These are phyloP conservation scores for Zalophus californianus DNA, from an alignment of 2,797 vertebrate genomes.

Conservation along the genomic window DNA sequence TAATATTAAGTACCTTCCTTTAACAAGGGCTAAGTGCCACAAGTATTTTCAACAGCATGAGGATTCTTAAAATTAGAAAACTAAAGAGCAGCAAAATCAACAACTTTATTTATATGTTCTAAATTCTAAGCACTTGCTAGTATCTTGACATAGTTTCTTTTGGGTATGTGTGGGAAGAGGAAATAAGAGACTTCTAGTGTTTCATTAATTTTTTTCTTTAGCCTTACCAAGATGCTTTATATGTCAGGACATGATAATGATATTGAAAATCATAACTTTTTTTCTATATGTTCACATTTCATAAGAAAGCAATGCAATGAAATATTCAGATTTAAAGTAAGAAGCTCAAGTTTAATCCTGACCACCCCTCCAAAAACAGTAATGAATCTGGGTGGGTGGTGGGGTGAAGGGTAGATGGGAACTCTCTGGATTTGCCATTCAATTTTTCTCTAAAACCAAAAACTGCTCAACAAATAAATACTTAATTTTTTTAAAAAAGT, in stretches of 20 bases:
- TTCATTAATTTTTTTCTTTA: background rate
- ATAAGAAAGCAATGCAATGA: background rate
- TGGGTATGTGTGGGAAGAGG: background rate
- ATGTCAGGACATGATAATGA: background rate
- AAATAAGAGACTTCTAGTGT: background rate
- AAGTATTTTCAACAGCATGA: slow-evolving; percentile 43
- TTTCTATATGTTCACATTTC: background rate
- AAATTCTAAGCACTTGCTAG: slow-evolving; percentile 30
- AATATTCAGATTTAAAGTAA: background rate
- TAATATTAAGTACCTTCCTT: slow-evolving; percentile 47
- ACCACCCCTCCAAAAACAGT: background rate
- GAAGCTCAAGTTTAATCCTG: background rate
- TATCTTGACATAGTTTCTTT: slow-evolving; percentile 42
- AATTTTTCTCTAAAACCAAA: background rate
- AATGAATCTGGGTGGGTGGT: background rate
- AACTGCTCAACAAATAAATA: background rate
- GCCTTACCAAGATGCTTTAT: background rate
- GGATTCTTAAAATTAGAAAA: slow-evolving; percentile 61
- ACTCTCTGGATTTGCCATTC: background rate
- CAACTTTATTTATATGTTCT: slow-evolving; percentile 39
- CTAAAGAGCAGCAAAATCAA: slow-evolving; percentile 32
- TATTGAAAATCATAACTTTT: background rate
- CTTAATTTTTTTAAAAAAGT: background rate
- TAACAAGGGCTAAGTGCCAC: background rate
- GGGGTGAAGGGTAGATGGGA: background rate